A percentile compares a stretch with the other conserved stretches of the same genome.
Conservation (phyloP, 2,888 invertebrate genomes). For the Melolontha melolontha region DNA sequence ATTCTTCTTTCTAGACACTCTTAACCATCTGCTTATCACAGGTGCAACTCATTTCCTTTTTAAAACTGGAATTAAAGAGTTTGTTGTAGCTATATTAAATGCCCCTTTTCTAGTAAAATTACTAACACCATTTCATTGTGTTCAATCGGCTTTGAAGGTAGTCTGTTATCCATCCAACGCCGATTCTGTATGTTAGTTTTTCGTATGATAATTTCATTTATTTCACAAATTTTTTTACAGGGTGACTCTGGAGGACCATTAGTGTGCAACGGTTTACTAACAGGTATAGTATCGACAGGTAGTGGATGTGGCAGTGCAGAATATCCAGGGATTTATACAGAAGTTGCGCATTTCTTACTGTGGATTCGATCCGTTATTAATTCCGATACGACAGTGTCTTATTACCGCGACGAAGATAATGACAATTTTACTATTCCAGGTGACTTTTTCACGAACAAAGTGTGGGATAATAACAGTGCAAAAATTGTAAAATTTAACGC, state of each 20-base stretch:
- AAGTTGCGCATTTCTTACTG: slow-evolving; percentile 48
- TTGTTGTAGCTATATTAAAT: too few relatives aligned
- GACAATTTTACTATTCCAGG: background rate
- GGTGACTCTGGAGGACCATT: slow-evolving; percentile 57
- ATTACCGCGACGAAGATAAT: background rate
- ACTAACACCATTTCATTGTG: too few relatives aligned
- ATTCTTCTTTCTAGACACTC: too few relatives aligned
- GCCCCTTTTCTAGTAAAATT: too few relatives aligned
- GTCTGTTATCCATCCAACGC: too few relatives aligned
- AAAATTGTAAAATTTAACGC: background rate
- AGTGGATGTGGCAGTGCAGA: slow-evolving; percentile 51
- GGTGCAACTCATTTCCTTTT: too few relatives aligned
- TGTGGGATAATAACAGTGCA: slow-evolving; percentile 5
- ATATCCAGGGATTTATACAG: slow-evolving; percentile 56
- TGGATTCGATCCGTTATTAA: slow-evolving; percentile 50
- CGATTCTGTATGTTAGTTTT: too few relatives aligned
- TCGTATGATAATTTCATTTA: too few relatives aligned
- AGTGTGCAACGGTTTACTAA: slow-evolving; percentile 50
- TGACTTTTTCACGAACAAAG: slow-evolving; percentile 16
- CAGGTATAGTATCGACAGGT: slow-evolving; percentile 55
- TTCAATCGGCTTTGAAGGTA: too few relatives aligned
- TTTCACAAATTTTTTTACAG: slow-evolving; percentile 43
- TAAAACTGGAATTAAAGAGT: too few relatives aligned
- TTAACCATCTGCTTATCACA: too few relatives aligned
- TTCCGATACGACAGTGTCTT: background rate